Evolutionary conservation across 2,797 vertebrate genomes (phyloP), one percentile per base, ranked within the genome.

Genomic region (Neosalanx taihuensis): DNA sequence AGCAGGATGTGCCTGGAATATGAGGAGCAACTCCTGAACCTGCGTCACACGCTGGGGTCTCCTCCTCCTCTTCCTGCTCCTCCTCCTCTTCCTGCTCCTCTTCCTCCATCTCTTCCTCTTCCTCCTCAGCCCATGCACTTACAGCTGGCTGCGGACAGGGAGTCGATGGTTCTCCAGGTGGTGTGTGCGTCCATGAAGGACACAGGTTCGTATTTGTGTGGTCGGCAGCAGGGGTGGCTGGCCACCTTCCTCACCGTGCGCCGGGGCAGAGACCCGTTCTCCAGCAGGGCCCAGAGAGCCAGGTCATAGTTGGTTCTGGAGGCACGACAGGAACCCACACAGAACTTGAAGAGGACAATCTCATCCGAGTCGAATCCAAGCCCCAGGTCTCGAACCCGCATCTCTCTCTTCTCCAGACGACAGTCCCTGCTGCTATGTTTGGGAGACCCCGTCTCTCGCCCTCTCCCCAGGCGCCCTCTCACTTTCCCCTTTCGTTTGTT

Each of bases 121-220:
- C 53, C 61, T 69, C 46, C 31, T 98, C 94, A 98, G 85, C 95
- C 94, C 58, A 96, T 89, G 53, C 97, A 99, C 81, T 92, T 94
- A 85, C 97, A 99, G 84, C 94, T 94, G 2, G 94, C 94, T 0
- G 97, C 97, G 0, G 96, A 97, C 69, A 97, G 86, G 0, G 89
- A 92, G 74, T 94, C 89, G 81, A 98, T 96, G 0, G 93, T 95
- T 87, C 92, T 92, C 97, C 97, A 99, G 0, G 92, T 94, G 81
- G 95, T 95, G 78, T 94, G 90, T 37, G 94, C 90, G 3, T 99
- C 96, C 96, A 98, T 95, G 89, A 99, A 99, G 62, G 95, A 94
- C 59, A 97, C 94, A 0, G 94, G 87, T 82, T 96, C 94, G 0
- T 95, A 99, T 69, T 88, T 89, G 7, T 95, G 94, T 17, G 97